Percentiles rank a stretch among this genome's conserved stretches.
Evolutionary conservation across 92 coral and sea anemone species (phyloP).

Genomic region (Pocillopora meandrina): DNA sequence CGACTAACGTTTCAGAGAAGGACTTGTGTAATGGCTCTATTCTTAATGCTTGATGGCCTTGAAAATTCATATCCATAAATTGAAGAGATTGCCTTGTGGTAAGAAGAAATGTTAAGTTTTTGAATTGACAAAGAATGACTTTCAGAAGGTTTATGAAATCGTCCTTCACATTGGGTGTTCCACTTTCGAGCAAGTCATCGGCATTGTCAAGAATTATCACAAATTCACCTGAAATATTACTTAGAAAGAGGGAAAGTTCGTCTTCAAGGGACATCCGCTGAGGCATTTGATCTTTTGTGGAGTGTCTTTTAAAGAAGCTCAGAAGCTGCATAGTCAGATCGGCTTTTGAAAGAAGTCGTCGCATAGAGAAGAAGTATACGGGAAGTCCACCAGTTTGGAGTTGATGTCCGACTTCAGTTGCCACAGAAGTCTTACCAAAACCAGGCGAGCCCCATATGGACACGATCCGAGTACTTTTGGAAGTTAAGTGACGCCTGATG

Average conservation of each 20-base stretch:
- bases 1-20: conserved; percentile 1
- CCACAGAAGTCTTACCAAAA: no score
- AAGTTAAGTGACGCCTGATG: conserved; percentile 6
- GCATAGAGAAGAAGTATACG: conserved; percentile 30
- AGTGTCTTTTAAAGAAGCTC: background rate
- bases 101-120: background rate
- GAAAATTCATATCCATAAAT: background rate
- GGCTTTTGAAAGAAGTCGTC: conserved; percentile 17
- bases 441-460: no score
- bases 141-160: conserved; percentile 6
- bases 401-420: no score
- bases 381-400: conserved; percentile 11
- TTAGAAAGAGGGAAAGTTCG: conserved; percentile 12
- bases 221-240: background rate
- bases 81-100: conserved; percentile 33
- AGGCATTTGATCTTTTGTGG: background rate
- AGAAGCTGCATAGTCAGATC: conserved; percentile 35
- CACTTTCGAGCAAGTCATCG: conserved; percentile 39
- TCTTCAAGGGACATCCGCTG: conserved; percentile 1
- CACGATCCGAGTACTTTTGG: no score
- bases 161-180: conserved; percentile 14
- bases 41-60: conserved; percentile 9
- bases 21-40: conserved; percentile 8
- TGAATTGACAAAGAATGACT: conserved; percentile 21
- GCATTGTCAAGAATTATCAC: conserved; percentile 39